phyloP scores from a whole-genome alignment of 2,797 vertebrate species.

The Chelonia mydas region DNA sequence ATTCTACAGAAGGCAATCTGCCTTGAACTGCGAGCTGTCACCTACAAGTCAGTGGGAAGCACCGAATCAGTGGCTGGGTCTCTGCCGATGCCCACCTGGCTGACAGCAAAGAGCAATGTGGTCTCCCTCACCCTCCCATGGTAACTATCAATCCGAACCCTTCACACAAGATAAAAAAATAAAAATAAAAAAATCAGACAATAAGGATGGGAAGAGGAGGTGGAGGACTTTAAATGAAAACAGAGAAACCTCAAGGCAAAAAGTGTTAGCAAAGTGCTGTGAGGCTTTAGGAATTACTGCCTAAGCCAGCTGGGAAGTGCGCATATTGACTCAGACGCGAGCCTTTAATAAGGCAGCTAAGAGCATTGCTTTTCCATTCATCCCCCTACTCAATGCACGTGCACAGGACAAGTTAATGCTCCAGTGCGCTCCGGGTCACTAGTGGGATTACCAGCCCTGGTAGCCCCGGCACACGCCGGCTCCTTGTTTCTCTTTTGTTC shows the following conservation, averaged over 20 bases:
- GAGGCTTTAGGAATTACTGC: conserved; percentile 40
- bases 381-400: conserved; percentile 37
- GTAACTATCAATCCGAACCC: rapidly evolving
- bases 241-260: not conserved
- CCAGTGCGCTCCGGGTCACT: not conserved
- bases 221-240: not conserved
- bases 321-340: conserved; percentile 17
- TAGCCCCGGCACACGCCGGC: conserved; percentile 8
- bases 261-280: not conserved
- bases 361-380: conserved; percentile 42
- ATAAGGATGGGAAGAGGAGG: too few species aligned
- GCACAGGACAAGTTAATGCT: conserved; percentile 4
- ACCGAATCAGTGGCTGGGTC: not conserved
- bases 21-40: too few species aligned
- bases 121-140: rapidly evolving
- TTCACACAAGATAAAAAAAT: rapidly evolving
- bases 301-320: not conserved
- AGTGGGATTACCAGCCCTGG: conserved; percentile 34
- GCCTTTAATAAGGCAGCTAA: conserved; percentile 67
- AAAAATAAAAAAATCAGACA: rapidly evolving
- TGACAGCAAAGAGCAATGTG: rapidly evolving
- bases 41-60: not conserved
- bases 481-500: conserved; percentile 13
- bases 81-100: not conserved
- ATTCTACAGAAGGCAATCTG: not conserved